Evolutionary conservation across 2,113 vertebrate species (phyloP).

Genomic region (Tringa solitaria): DNA sequence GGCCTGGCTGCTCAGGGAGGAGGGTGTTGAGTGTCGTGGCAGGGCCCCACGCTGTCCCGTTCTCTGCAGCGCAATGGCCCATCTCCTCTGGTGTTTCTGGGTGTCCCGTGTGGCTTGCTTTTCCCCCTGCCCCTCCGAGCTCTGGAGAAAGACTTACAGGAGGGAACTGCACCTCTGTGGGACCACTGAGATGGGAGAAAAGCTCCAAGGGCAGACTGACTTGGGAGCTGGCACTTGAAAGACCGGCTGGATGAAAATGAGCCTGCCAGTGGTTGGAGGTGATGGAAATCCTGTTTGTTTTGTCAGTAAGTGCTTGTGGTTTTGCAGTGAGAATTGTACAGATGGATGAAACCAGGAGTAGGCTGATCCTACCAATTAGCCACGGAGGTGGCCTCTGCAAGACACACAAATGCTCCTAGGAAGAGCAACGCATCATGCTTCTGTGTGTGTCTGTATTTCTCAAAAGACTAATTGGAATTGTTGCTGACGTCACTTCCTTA

Average conservation of each 20-base stretch:
- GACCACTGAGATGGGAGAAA: not conserved
- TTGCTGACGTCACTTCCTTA: not conserved
- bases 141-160: fast-evolving
- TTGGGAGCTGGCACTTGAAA: not conserved
- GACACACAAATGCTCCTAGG: not conserved
- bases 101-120: fast-evolving
- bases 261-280: not conserved
- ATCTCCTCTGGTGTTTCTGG: not conserved
- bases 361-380: fast-evolving
- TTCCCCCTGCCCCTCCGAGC: not conserved
- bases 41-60: fast-evolving
- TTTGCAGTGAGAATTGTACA: not conserved
- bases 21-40: fast-evolving
- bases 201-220: fast-evolving
- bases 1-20: not conserved
- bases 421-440: fast-evolving
- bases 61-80: fast-evolving
- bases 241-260: not conserved
- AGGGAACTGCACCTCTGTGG: not conserved
- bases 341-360: not conserved
- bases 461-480: not conserved
- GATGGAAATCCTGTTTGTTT: not conserved
- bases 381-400: not conserved
- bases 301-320: not conserved
- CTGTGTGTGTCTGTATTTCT: fast-evolving